Conservation (phyloP, 1,140 invertebrate species). For the Leptinotarsa texana region DNA sequence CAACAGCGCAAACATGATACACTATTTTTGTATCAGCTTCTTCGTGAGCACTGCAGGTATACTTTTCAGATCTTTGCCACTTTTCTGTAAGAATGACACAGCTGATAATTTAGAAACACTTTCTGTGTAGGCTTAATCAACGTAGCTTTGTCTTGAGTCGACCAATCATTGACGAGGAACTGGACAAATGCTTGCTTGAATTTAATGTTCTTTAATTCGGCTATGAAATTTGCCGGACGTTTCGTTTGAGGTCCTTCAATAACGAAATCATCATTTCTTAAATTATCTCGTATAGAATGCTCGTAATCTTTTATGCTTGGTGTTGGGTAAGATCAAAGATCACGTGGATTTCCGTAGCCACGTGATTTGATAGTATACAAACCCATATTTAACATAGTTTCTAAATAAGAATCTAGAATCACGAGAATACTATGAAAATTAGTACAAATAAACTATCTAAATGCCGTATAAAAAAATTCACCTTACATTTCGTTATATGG, state of each 20-base stretch:
- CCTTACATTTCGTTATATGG: no score
- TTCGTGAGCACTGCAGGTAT: slow-evolving; percentile 9
- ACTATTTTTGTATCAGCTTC: slow-evolving; percentile 24
- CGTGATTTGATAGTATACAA: neutral
- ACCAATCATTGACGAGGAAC: slow-evolving; percentile 11
- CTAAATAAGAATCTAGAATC: no score
- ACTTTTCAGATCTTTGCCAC: slow-evolving; percentile 14
- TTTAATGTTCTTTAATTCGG: slow-evolving; percentile 3
- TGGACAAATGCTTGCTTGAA: slow-evolving; percentile 23
- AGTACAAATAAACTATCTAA: no score
- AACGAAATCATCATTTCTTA: neutral
- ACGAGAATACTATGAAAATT: no score
- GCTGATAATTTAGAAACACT: slow-evolving; percentile 17
- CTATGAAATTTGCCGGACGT: neutral
- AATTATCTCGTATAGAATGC: neutral
- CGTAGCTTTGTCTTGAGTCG: neutral
- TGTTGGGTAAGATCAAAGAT: neutral
- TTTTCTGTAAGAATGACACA: slow-evolving; percentile 15
- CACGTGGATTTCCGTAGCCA: neutral
- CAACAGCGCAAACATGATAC: neutral
- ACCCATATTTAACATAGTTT: no score
- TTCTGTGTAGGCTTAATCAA: neutral
- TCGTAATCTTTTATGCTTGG: neutral
- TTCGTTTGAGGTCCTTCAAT: neutral
- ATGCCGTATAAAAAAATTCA: no score